A percentile compares a stretch with the other conserved stretches of the same genome.
Conservation (phyloP, 1,140 invertebrate species). For the Apolygus lucorum region DNA sequence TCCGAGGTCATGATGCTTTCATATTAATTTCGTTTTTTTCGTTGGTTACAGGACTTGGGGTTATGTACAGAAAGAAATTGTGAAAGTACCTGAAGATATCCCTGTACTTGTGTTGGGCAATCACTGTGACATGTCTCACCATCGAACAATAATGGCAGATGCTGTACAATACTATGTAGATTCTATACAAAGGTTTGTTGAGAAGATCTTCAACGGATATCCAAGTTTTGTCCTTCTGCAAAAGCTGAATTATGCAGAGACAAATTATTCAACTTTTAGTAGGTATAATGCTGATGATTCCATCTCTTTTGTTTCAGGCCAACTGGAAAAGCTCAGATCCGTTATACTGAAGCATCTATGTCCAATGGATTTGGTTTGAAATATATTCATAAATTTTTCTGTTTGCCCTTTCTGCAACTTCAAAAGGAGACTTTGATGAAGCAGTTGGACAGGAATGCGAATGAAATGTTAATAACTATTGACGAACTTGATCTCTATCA, state of each 20-base stretch:
- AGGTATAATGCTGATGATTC: not conserved
- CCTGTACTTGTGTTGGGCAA: conserved; percentile 88
- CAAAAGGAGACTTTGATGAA: conserved; percentile 79
- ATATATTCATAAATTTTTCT: conserved; percentile 92
- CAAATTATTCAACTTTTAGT: too few relatives aligned
- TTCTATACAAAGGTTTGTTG: conserved; percentile 43
- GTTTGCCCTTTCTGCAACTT: conserved; percentile 86
- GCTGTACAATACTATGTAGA: conserved; percentile 62
- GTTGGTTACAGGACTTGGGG: conserved; percentile 86
- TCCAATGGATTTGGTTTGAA: conserved; percentile 92
- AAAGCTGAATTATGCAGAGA: too few relatives aligned
- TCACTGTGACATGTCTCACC: conserved; percentile 93
- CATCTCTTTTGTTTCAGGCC: conserved; percentile 38
- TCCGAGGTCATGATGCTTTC: too few relatives aligned
- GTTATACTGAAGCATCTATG: conserved; percentile 92
- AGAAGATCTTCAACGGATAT: too few relatives aligned
- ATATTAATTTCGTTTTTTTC: too few relatives aligned
- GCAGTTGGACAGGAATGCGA: conserved; percentile 79
- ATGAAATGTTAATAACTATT: conserved; percentile 70
- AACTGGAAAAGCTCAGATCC: conserved; percentile 49
- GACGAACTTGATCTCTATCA: conserved; percentile 74
- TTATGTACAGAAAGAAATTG: conserved; percentile 83
- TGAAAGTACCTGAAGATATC: conserved; percentile 73
- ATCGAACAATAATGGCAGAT: conserved; percentile 66
- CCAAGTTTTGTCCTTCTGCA: too few relatives aligned